Percentiles rank a stretch among this genome's conserved stretches.
phyloP scores from a whole-genome alignment of 2,888 invertebrate genomes.

The Clistopyga incitator region DNA sequence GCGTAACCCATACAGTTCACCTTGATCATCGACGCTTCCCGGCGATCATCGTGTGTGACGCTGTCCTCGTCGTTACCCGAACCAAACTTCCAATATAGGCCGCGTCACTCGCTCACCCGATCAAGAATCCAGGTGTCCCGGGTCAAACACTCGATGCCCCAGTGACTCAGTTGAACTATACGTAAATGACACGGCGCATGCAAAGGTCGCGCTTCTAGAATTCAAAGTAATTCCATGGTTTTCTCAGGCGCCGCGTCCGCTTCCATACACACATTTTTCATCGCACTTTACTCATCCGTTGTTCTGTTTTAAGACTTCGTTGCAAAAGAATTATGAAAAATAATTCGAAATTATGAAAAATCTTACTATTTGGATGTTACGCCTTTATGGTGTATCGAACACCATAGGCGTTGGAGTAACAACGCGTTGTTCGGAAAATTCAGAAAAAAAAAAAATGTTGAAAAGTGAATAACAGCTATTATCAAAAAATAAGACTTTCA shows the following conservation, averaged over 20 bases:
- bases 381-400: too few relatives aligned
- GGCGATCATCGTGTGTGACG: constrained; percentile 46
- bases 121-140: constrained; percentile 34
- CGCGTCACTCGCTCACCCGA: constrained; percentile 19
- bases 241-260: background rate
- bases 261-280: background rate
- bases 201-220: background rate
- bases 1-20: constrained; percentile 43
- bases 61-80: constrained; percentile 14
- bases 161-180: constrained; percentile 23
- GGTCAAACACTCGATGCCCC: constrained; percentile 51
- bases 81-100: constrained; percentile 52
- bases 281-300: too few relatives aligned
- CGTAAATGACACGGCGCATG: background rate
- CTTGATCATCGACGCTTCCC: constrained; percentile 52
- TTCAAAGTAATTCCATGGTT: background rate
- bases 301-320: too few relatives aligned
- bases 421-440: too few relatives aligned
- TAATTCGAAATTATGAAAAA: too few relatives aligned
- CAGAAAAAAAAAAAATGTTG: too few relatives aligned
- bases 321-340: too few relatives aligned
- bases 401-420: too few relatives aligned
- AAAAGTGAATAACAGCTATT: too few relatives aligned
- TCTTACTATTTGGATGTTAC: too few relatives aligned
- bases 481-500: too few relatives aligned